Base-by-base conservation (phyloP, 2,113 vertebrate species). In the Sitta europaea region DNA sequence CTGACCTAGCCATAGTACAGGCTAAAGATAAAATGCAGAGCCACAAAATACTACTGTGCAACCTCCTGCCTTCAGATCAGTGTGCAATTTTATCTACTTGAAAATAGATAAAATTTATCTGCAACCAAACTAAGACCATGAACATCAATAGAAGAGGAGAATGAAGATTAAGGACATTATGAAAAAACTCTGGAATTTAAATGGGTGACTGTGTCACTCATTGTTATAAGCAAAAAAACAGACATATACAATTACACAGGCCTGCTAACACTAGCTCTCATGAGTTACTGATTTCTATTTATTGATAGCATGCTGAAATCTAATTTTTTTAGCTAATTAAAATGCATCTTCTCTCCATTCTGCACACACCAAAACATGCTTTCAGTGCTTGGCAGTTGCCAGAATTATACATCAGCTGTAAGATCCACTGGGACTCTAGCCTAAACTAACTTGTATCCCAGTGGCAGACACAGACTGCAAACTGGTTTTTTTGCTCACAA, bases 401-500 rank as follows among this genome's bases (percentile, higher is more conserved):
- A 77, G 72, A 71, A 36, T 63, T 71, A 67, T 9, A 51, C 25
- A 66, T 1, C 5, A 92, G 57, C 47, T 77, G 33, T 7, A 66
- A 59, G 45, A 59, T 43, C 84, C 88, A 67, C 55, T 87, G 2
- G 5, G 58, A 65, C 31, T 59, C 42, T 35, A 50, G 50, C n/a
- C 66, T 28, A 80, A 94, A 54, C 27, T 53, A 62, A 83, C 36
- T n/a, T 66, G 25, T 51, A 81, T n/a, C 40, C 28, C 65, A 78
- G 55, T 53, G 68, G 65, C 36, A 84, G 63, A 43, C 25, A 50
- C 0, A 71, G 40, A 22, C n/a, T 42, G 53, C 51, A 78, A 86
- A 80, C 71, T 77, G 74, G 61, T 43, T 80, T 89, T 90, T 85
- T 90, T 84, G 42, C 63, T 92, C 16, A 66, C 27, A 86, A 78